phyloP scores from a whole-genome alignment of 2,888 invertebrate species.

The Eristalis pertinax region DNA sequence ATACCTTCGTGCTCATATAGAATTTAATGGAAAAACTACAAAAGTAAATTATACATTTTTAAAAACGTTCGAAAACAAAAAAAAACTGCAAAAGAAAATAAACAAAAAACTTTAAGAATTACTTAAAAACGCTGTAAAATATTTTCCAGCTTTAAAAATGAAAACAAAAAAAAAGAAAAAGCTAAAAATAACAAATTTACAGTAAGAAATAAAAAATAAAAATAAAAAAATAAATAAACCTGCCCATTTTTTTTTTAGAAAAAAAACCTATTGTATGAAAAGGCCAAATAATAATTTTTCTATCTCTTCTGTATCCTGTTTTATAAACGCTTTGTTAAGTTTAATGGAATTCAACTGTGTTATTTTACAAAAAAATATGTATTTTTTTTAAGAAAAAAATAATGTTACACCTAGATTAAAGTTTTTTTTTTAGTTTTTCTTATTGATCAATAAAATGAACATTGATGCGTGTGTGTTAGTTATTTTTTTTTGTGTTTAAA shows the following conservation, averaged over 20 bases:
- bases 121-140: constrained; percentile 57
- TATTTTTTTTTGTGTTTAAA: neutral
- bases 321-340: constrained; percentile 19
- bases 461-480: too few relatives aligned
- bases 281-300: constrained; percentile 37
- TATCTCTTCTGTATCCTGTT: constrained; percentile 6
- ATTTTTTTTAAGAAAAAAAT: neutral
- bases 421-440: constrained; percentile 1
- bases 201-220: constrained; percentile 29
- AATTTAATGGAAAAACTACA: constrained; percentile 14
- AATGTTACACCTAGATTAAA: neutral
- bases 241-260: constrained; percentile 58
- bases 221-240: constrained; percentile 30
- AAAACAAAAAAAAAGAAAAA: too few relatives aligned
- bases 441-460: neutral
- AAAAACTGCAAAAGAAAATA: constrained; percentile 3
- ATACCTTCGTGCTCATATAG: constrained; percentile 64
- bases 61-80: constrained; percentile 20
- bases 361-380: constrained; percentile 36
- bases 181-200: constrained; percentile 53
- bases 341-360: constrained; percentile 58
- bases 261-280: constrained; percentile 38
- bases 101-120: neutral
- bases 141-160: constrained; percentile 57
- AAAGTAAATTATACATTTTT: constrained; percentile 22